These are phyloP conservation scores for Antheraea yamamai DNA, from an alignment of 2,888 invertebrate genomes.

Conservation along the genomic window DNA sequence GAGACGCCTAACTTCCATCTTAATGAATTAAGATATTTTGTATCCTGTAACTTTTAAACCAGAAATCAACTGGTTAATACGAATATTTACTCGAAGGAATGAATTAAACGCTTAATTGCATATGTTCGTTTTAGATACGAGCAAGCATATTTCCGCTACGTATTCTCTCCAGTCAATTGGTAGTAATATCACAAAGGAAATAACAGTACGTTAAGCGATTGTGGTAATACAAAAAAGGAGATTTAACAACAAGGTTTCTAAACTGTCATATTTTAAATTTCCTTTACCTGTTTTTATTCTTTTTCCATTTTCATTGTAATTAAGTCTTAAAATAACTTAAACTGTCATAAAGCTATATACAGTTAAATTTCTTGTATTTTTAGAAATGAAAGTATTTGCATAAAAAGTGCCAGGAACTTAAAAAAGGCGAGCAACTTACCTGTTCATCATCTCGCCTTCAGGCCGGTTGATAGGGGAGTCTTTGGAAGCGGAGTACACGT, in stretches of 20 bases:
- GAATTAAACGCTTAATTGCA: background rate
- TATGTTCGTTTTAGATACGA: background rate
- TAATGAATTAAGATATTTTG: background rate
- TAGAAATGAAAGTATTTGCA: background rate
- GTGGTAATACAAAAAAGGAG: too few relatives aligned
- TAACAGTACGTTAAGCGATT: too few relatives aligned
- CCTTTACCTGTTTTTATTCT: too few relatives aligned
- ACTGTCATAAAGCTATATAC: too few relatives aligned
- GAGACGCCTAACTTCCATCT: background rate
- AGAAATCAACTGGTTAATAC: background rate
- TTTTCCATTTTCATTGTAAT: too few relatives aligned
- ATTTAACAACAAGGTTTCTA: too few relatives aligned
- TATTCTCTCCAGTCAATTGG: too few relatives aligned
- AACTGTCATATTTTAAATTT: too few relatives aligned
- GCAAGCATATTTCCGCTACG: background rate
- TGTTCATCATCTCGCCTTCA: conserved; percentile 86
- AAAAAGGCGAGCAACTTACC: conserved; percentile 77
- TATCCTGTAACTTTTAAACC: background rate
- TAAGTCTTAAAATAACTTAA: too few relatives aligned
- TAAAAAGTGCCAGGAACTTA: background rate
- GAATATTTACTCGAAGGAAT: background rate
- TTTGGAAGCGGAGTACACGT: conserved; percentile 88
- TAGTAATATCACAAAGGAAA: too few relatives aligned
- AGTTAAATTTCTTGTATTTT: too few relatives aligned
- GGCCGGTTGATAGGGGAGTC: conserved; percentile 85